Evolutionary conservation across 2,888 invertebrate species (phyloP).

Genomic region (Lepidochrysops patricia): DNA sequence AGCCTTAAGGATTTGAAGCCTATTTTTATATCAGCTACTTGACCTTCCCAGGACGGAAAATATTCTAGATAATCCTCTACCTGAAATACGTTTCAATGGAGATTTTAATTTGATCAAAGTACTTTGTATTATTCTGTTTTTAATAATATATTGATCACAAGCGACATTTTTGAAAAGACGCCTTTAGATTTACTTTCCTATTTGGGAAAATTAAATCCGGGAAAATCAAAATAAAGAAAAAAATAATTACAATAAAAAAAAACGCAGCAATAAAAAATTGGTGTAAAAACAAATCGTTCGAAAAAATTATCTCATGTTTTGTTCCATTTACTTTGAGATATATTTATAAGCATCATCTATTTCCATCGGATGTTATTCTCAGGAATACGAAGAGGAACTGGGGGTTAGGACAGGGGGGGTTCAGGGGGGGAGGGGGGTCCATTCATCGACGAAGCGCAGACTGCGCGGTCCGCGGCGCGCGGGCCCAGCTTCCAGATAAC

Average conservation of each 20-base stretch:
- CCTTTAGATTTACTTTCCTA: too few species aligned
- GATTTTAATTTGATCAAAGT: background rate
- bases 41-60: background rate
- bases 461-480: constrained; percentile 46
- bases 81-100: background rate
- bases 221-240: too few species aligned
- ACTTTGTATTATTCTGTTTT: too few species aligned
- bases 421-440: constrained; percentile 39
- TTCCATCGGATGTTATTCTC: constrained; percentile 55
- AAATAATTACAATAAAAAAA: too few species aligned
- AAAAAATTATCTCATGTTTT: background rate
- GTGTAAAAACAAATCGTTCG: background rate
- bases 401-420: constrained; percentile 44
- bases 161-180: too few species aligned
- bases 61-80: background rate
- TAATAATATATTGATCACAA: too few species aligned
- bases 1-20: background rate
- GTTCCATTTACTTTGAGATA: constrained; percentile 16
- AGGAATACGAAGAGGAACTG: constrained; percentile 43
- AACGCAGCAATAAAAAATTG: too few species aligned
- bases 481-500: constrained; percentile 41
- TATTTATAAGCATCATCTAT: constrained; percentile 51
- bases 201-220: too few species aligned
- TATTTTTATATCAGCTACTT: background rate
- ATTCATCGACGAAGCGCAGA: constrained; percentile 64